Conservation (phyloP, 92 coral and sea anemone species). For the Epizoanthus illoricatus region DNA sequence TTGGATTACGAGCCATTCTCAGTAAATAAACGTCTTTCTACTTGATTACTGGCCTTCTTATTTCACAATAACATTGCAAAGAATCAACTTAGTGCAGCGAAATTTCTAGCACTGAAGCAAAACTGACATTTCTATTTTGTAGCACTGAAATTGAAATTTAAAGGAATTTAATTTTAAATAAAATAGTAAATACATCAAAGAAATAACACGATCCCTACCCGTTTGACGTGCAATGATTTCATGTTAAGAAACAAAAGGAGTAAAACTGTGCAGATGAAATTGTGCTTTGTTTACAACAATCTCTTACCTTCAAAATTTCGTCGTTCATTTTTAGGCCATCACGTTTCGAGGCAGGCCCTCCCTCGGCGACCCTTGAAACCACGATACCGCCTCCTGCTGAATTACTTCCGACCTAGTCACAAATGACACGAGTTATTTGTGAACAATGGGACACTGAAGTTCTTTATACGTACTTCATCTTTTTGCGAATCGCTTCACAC, state of each 20-base stretch:
- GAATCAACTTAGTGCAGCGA: background rate
- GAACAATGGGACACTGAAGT: conserved; percentile 16
- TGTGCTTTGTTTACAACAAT: conserved; percentile 17
- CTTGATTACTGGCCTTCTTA: background rate
- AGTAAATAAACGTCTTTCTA: conserved; percentile 52
- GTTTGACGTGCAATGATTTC: conserved; percentile 28
- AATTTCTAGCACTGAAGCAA: background rate
- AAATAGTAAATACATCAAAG: background rate
- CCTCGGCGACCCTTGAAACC: conserved; percentile 96
- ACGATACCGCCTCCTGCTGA: conserved; percentile 83
- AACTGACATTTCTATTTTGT: background rate
- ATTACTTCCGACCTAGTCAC: conserved; percentile 83
- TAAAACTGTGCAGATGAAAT: conserved; percentile 14
- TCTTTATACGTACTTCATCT: conserved; percentile 5
- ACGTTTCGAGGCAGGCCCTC: conserved; percentile 94
- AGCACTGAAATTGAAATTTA: conserved; percentile 11
- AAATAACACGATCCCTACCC: conserved; percentile 11
- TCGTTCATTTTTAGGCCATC: conserved; percentile 84
- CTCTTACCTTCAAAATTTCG: conserved; percentile 80
- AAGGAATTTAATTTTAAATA: conserved; percentile 11
- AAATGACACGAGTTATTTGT: conserved; percentile 3
- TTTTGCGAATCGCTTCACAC: conserved; percentile 15
- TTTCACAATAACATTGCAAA: background rate
- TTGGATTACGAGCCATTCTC: conserved; percentile 69
- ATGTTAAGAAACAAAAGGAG: conserved; percentile 38